Evolutionary conservation across 2,888 invertebrate species (phyloP).

Genomic region (Leptopterna dolabrata): DNA sequence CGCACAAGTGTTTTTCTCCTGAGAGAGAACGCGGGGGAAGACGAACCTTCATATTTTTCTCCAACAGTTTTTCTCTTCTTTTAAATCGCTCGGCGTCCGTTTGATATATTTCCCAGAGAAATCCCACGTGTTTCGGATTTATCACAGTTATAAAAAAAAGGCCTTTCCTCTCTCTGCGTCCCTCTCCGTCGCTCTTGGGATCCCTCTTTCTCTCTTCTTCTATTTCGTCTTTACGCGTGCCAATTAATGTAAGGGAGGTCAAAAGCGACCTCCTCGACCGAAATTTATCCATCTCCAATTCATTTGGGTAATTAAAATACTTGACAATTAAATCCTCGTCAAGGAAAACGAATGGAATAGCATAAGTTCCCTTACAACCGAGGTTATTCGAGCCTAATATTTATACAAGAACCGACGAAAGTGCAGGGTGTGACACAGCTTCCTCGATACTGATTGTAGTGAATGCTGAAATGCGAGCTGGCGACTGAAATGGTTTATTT

Average conservation of each 20-base stretch:
- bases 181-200: constrained; percentile 54
- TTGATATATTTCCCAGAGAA: constrained; percentile 43
- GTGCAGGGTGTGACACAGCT: no score
- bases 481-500: no score
- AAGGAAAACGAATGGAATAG: background rate
- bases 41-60: constrained; percentile 18
- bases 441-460: no score
- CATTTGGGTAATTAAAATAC: constrained; percentile 24
- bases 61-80: background rate
- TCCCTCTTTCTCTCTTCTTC: background rate
- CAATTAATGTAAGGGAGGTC: constrained; percentile 20
- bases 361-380: no score
- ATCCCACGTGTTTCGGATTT: constrained; percentile 49
- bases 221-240: constrained; percentile 18
- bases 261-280: background rate
- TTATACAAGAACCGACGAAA: no score
- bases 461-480: no score
- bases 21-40: background rate
- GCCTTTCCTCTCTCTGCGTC: background rate
- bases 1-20: constrained; percentile 4
- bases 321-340: background rate
- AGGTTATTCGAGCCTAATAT: no score
- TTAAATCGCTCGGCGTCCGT: constrained; percentile 44
- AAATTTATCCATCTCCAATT: background rate
- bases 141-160: constrained; percentile 38